Evolutionary conservation across 2,113 vertebrate genomes (phyloP).

Genomic region (Microtus richardsoni): DNA sequence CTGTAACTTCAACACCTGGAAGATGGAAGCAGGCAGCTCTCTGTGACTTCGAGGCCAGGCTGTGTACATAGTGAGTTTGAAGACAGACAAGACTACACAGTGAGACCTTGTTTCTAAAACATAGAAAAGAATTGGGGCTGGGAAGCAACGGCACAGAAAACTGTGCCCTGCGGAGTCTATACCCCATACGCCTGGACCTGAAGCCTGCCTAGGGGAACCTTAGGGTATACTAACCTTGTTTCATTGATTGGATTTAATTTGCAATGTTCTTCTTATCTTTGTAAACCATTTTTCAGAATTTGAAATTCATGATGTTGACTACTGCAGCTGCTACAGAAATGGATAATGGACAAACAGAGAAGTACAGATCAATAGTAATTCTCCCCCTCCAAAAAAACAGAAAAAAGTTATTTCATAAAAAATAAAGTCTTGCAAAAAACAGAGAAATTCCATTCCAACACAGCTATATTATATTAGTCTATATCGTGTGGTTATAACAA

Average conservation of each 20-base stretch:
- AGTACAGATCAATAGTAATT: neutral
- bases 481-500: neutral
- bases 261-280: neutral
- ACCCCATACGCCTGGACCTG: neutral
- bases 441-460: neutral
- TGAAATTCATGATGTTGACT: neutral
- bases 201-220: neutral
- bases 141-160: neutral
- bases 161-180: neutral
- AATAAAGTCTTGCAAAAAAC: neutral
- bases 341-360: neutral
- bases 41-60: neutral
- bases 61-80: too few relatives aligned
- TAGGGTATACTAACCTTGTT: neutral
- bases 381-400: neutral
- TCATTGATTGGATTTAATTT: neutral
- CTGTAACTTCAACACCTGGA: neutral
- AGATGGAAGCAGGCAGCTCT: neutral
- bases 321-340: neutral
- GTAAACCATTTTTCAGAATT: constrained; percentile 18
- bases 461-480: neutral
- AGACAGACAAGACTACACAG: neutral
- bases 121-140: neutral
- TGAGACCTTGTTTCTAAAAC: neutral
- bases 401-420: neutral